Conservation (phyloP, 2,797 vertebrate species). For the Clarias platycephalus region DNA sequence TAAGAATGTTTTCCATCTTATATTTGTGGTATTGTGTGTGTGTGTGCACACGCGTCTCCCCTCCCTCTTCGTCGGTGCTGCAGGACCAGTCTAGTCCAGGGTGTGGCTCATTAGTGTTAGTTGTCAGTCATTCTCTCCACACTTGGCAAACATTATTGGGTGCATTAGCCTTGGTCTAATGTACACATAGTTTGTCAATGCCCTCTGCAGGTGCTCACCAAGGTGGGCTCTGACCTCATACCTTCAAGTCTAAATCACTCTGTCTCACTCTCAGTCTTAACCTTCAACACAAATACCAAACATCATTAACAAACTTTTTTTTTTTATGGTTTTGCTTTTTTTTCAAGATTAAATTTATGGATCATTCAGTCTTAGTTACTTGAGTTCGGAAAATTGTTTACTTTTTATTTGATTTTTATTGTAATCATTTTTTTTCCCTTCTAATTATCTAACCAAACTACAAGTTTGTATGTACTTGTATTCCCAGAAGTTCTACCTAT, state of each 20-base stretch:
- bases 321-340: not conserved
- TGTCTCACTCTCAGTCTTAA: not conserved
- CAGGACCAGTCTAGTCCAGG: slow-evolving; percentile 58
- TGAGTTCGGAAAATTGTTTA: not conserved
- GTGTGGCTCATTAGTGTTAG: slow-evolving; percentile 67
- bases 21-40: not conserved
- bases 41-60: not conserved
- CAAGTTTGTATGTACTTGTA: not conserved
- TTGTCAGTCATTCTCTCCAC: slow-evolving; percentile 66
- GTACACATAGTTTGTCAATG: slow-evolving; percentile 58
- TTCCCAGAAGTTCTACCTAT: not conserved
- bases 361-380: not conserved
- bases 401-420: not conserved
- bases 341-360: not conserved
- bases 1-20: not conserved
- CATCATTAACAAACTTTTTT: not conserved
- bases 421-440: not conserved
- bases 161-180: slow-evolving; percentile 59
- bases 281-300: not conserved
- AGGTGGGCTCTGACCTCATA: slow-evolving; percentile 48
- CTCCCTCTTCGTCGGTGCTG: slow-evolving; percentile 37
- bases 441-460: not conserved
- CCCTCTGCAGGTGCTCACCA: slow-evolving; percentile 47
- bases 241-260: slow-evolving; percentile 17
- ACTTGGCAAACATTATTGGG: slow-evolving; percentile 64